Percentiles rank a stretch among this genome's conserved stretches.
phyloP scores from a whole-genome alignment of 2,113 vertebrate species.

The Carassius gibelio region DNA sequence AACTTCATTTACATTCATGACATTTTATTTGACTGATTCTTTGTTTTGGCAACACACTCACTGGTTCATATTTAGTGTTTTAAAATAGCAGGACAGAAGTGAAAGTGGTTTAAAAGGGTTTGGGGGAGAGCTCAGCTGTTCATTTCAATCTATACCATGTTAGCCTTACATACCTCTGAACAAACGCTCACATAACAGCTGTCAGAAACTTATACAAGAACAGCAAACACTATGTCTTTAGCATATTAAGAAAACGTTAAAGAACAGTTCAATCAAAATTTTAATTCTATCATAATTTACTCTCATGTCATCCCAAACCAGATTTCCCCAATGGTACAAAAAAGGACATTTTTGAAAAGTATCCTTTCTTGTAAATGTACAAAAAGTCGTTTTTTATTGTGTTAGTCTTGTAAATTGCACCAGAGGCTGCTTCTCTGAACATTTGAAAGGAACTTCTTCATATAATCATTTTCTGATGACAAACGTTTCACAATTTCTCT shows the following conservation, averaged over 20 bases:
- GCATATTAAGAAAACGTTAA: not conserved
- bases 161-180: not conserved
- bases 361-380: not conserved
- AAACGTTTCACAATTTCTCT: not conserved
- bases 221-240: not conserved
- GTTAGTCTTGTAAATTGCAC: too few species aligned
- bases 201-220: not conserved
- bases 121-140: not conserved
- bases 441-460: too few species aligned
- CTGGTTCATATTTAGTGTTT: not conserved
- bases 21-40: conserved; percentile 15
- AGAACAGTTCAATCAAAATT: not conserved
- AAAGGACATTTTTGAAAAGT: not conserved
- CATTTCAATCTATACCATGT: not conserved
- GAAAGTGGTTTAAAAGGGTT: not conserved
- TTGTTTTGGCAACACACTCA: conserved; percentile 8
- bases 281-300: not conserved
- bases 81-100: not conserved
- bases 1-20: conserved; percentile 11
- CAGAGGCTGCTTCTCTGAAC: too few species aligned
- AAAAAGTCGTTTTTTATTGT: not conserved
- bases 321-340: not conserved
- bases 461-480: not conserved
- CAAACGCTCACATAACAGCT: not conserved
- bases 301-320: not conserved